Evolutionary conservation across 2,797 vertebrate species (phyloP).

Genomic region (Malacoctenus gilli): DNA sequence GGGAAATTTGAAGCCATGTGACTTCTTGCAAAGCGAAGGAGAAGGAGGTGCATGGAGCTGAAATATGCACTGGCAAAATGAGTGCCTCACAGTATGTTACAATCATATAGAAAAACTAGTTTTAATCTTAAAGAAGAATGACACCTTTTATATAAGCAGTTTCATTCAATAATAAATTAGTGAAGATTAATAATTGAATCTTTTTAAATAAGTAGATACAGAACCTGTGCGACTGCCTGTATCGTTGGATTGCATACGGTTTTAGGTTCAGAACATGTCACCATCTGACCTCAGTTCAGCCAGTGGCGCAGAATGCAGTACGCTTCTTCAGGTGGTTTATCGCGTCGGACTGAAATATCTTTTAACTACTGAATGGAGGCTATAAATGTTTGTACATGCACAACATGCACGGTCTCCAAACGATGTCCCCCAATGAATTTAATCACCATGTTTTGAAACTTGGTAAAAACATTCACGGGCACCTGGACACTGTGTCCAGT

Average conservation of each 20-base stretch:
- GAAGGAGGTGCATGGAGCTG: conserved; percentile 4
- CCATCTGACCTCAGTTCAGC: no score
- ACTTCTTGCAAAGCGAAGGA: conserved; percentile 24
- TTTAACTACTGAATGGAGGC: background rate
- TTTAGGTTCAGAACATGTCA: background rate
- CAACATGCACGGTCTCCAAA: background rate
- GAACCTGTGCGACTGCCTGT: background rate
- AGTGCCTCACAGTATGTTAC: background rate
- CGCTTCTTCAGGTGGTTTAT: no score
- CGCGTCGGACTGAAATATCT: background rate
- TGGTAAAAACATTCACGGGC: background rate
- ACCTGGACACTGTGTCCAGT: background rate
- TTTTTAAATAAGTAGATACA: background rate
- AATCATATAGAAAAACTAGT: background rate
- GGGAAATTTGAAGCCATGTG: conserved; percentile 47
- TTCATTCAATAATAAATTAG: no score
- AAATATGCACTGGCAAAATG: conserved; percentile 1
- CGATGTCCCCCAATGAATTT: background rate
- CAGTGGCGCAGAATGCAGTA: no score
- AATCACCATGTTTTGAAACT: background rate
- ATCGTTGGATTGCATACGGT: background rate
- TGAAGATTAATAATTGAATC: background rate
- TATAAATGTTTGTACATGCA: background rate
- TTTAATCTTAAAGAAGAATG: no score
- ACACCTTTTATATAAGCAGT: no score